These are phyloP conservation scores for Noctua janthina DNA, from an alignment of 2,888 invertebrate species.

Conservation along the genomic window DNA sequence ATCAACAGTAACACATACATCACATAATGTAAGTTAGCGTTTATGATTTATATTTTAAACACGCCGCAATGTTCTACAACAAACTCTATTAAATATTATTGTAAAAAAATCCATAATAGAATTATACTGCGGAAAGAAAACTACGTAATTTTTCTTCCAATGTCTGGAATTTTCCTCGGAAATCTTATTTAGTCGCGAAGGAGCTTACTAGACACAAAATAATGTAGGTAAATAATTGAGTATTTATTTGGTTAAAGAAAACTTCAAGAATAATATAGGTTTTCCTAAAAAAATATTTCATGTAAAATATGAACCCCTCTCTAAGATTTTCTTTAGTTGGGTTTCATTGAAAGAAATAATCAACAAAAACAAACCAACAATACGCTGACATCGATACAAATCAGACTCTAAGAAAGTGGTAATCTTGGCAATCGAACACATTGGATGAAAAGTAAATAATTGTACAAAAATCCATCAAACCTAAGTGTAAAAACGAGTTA, in stretches of 20 bases:
- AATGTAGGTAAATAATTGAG: background rate
- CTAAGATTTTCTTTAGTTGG: background rate
- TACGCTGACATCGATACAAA: background rate
- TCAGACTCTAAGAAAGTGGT: background rate
- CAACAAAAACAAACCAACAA: no score
- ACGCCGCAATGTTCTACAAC: background rate
- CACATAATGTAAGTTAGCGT: background rate
- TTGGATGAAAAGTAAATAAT: conserved; percentile 2
- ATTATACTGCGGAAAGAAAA: background rate
- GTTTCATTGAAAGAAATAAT: background rate
- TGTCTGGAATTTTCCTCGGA: background rate
- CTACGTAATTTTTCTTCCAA: background rate
- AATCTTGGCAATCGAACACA: background rate
- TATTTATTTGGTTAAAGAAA: background rate
- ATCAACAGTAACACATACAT: background rate
- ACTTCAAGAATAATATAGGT: background rate
- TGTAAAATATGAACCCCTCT: background rate
- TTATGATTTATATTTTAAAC: background rate
- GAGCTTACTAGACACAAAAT: background rate
- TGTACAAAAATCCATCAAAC: background rate
- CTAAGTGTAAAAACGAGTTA: background rate
- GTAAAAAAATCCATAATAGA: background rate
- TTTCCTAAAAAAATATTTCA: background rate
- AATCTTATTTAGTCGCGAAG: background rate
- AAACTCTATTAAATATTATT: background rate